These are phyloP conservation scores for Trachops cirrhosus DNA, from an alignment of 2,797 vertebrate genomes.

Conservation along the genomic window DNA sequence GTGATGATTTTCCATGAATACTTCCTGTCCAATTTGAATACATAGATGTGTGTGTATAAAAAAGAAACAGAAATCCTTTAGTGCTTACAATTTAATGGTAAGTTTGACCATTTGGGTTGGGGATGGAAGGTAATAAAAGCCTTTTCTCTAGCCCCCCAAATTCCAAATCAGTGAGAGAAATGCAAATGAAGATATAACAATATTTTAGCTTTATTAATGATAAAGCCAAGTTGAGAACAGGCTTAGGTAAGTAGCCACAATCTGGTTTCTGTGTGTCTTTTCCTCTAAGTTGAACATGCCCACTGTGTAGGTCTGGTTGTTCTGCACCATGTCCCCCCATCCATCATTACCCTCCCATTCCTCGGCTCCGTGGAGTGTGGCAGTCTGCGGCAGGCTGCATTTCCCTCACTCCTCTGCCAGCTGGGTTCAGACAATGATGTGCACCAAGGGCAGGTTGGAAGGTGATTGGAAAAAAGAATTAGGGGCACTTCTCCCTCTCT, in stretches of 20 bases:
- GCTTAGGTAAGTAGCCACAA: background rate
- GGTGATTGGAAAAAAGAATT: background rate
- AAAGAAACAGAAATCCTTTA: background rate
- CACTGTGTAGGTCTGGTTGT: background rate
- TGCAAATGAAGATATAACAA: background rate
- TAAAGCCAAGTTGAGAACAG: background rate
- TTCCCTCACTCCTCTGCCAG: background rate
- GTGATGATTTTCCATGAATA: constrained; percentile 22
- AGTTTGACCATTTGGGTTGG: background rate
- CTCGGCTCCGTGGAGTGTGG: background rate
- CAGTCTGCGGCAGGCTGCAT: rapidly evolving
- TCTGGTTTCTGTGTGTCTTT: background rate
- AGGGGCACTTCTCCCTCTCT: background rate
- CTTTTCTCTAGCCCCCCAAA: background rate
- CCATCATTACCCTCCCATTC: background rate
- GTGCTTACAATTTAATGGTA: background rate
- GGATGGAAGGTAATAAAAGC: background rate
- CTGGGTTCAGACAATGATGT: background rate
- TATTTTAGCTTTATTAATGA: background rate
- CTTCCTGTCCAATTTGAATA: background rate
- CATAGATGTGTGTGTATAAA: background rate
- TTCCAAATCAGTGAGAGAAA: background rate
- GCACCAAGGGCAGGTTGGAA: background rate
- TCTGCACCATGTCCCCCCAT: too few relatives aligned
- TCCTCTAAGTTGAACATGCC: background rate